phyloP scores from a whole-genome alignment of 2,113 vertebrate species.

The Calyptommatus sinebrachiatus region DNA sequence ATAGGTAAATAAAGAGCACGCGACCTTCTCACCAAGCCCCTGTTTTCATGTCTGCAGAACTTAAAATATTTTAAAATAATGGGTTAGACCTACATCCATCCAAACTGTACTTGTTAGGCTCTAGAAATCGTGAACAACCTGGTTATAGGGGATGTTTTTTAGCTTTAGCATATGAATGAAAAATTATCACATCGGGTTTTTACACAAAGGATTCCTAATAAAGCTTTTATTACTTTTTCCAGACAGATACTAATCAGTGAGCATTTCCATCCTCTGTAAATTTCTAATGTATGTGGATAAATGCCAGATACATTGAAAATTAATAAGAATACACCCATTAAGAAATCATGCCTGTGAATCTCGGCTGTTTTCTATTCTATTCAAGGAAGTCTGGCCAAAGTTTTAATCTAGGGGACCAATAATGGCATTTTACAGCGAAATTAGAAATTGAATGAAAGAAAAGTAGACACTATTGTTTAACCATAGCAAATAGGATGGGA shows the following conservation, averaged over 20 bases:
- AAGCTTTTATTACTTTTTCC: slow-evolving; percentile 5
- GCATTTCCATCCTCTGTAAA: not conserved
- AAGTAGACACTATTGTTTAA: not conserved
- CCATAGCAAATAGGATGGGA: not conserved
- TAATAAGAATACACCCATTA: not conserved
- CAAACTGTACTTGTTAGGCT: not conserved
- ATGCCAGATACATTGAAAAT: not conserved
- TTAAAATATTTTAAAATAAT: not conserved
- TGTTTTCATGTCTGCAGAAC: not conserved
- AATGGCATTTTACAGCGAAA: not conserved
- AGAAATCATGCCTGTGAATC: not conserved
- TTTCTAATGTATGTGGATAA: not conserved
- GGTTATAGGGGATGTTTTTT: not conserved
- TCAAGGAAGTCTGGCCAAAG: not conserved
- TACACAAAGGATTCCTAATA: not conserved
- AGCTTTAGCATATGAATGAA: not conserved
- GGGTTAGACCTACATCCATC: not conserved
- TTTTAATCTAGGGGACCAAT: not conserved
- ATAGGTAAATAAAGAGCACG: not conserved
- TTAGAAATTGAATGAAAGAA: not conserved
- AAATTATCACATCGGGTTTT: not conserved
- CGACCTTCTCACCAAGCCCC: not conserved
- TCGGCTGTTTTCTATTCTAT: not conserved
- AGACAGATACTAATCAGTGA: not conserved
- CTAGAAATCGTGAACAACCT: not conserved